Evolutionary conservation across 2,888 invertebrate genomes (phyloP).

Genomic region (Periphyllus acericola): DNA sequence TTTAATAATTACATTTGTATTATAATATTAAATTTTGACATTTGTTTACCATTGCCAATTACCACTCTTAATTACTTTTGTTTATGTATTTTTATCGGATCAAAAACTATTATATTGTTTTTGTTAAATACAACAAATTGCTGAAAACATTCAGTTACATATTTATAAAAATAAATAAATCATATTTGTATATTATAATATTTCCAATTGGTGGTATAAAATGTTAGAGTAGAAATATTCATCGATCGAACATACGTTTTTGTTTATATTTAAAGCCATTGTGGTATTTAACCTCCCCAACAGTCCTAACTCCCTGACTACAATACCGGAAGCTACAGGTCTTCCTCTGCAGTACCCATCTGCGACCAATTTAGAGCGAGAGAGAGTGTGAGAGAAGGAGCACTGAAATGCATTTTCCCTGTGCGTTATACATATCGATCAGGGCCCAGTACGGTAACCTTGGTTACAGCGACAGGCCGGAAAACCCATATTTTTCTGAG

Average conservation of each 20-base stretch:
- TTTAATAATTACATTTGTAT: too few species aligned
- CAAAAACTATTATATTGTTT: too few species aligned
- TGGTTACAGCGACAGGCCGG: conserved; percentile 45
- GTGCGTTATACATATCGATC: conserved; percentile 54
- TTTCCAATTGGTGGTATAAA: too few species aligned
- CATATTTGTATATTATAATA: too few species aligned
- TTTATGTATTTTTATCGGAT: too few species aligned
- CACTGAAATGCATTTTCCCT: conserved; percentile 40
- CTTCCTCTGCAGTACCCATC: background rate
- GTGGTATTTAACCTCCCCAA: background rate
- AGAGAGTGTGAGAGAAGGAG: background rate
- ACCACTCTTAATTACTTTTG: too few species aligned
- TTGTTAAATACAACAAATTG: too few species aligned
- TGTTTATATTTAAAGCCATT: background rate
- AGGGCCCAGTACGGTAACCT: conserved; percentile 43
- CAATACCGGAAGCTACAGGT: conserved; percentile 34
- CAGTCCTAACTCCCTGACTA: background rate
- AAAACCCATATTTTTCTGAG: conserved; percentile 38
- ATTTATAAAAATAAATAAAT: too few species aligned
- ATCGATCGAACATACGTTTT: background rate
- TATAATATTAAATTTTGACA: too few species aligned
- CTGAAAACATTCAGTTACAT: too few species aligned
- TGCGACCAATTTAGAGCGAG: background rate
- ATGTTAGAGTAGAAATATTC: background rate
- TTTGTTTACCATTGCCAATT: too few species aligned